Base-by-base conservation (phyloP, 2,888 invertebrate genomes). In the Sphaeridia pumilis region DNA sequence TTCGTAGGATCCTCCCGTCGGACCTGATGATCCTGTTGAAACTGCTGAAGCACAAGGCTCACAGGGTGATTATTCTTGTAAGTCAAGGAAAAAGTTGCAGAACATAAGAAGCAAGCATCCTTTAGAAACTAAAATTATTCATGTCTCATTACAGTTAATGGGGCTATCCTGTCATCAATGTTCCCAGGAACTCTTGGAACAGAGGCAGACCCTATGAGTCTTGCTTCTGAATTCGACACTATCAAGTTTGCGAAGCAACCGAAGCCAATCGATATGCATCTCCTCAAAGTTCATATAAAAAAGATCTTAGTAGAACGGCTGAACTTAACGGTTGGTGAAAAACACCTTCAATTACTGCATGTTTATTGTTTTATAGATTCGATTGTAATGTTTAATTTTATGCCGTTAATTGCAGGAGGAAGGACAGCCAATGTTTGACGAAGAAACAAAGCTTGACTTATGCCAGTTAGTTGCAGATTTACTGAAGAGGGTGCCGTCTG, bases 221-320 rank as follows among this genome's bases (percentile, higher is more conserved):
- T 45, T 28, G 59, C 52, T 1, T 55, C 60, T 1, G 60, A 54
- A 34, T 47, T 51, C 12, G 61, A 63, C 36, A 58, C 61, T 1
- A 48, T 63, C 7, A 57, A 58, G 27, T 63, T 57, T 25, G 52
- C 57, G 10, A 58, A 57, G 17, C 55, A 60, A 25, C 63, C 63
- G 1, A 63, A 63, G 27, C 63, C 61, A 0, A 59, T 63, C 31
- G 57, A 61, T 35, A 63, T 63, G 61, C 59, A 56, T 20, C 34
- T 45, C 1, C 31, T 63, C 21, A 63, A 63, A 41, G 31, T 31
- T 5, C 35, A 49, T 1, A 58, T 63, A 14, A 21, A 54, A 2
- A 46, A 55, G 46, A 54, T 54, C 14, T 38, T 63, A 17, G 49
- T 17, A 3, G 38, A 48, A 4, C 58, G 28, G 12, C 47, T 61